Evolutionary conservation across 2,888 invertebrate species (phyloP).

Genomic region (Panzeria rudis): DNA sequence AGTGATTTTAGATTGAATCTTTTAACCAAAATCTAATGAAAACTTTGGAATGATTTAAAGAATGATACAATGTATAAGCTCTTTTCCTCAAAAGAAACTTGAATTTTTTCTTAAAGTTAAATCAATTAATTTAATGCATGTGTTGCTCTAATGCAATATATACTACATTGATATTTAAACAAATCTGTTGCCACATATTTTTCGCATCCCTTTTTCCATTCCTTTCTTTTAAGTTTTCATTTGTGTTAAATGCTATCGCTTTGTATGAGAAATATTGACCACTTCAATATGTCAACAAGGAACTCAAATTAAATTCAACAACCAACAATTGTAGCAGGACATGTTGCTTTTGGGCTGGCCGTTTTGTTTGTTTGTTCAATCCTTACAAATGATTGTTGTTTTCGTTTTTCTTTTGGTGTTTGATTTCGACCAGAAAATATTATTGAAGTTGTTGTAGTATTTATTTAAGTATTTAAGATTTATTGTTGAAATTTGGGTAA

Average conservation of each 20-base stretch:
- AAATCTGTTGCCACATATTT: constrained; percentile 14
- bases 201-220: neutral
- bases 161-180: constrained; percentile 19
- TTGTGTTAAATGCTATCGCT: constrained; percentile 69
- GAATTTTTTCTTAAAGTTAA: constrained; percentile 14
- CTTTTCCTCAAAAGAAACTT: neutral
- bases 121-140: constrained; percentile 66
- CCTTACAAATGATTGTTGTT: constrained; percentile 55
- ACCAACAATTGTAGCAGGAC: constrained; percentile 49
- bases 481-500: constrained; percentile 80
- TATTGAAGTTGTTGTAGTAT: constrained; percentile 49
- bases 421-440: constrained; percentile 51
- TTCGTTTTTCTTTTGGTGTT: neutral
- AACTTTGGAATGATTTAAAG: constrained; percentile 52
- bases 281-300: constrained; percentile 81
- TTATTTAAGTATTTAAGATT: constrained; percentile 76
- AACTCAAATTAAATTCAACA: constrained; percentile 76
- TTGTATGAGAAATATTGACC: constrained; percentile 75
- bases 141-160: constrained; percentile 43
- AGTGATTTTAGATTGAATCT: constrained; percentile 59
- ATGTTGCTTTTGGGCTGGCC: constrained; percentile 48
- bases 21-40: constrained; percentile 12
- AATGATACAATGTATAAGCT: constrained; percentile 8
- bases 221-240: constrained; percentile 38
- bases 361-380: constrained; percentile 57